Evolutionary conservation across 1,140 invertebrate genomes (phyloP), one percentile per base, ranked within the genome.

Genomic region (Caenorhabditis briggsae): DNA sequence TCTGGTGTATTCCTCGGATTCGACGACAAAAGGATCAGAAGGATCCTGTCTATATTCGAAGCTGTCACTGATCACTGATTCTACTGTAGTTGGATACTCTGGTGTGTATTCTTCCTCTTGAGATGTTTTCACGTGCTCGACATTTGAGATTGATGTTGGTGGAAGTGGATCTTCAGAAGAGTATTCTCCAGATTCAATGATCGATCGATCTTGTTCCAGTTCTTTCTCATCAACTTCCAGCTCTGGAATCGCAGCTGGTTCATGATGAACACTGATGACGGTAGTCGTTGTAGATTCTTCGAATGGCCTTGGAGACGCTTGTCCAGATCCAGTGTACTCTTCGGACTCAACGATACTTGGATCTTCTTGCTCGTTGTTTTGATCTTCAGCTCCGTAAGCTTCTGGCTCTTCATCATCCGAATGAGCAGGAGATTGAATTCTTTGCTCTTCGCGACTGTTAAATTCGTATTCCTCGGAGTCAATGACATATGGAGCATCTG

Each of bases 151-250:
- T 9, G 70, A 23, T 7, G 70, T 78, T 50, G 70, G 43, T 78
- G 70, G 70, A 78, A 78, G 70, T 53, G 70, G 46, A 23, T 46
- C 48, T 23, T n/a, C 33, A 11, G 43, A 12, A 12, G 43, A 50
- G 23, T 78, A 78, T n/a, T 78, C 46, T 50, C 33, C 46, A 53
- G 70, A 78, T 53, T 78, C 70, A 50, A 78, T 78, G 20, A 78
- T n/a, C 7, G 70, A 78, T 50, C 46, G 43, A 6, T 78, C 70
- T 53, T 78, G 70, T 50, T 53, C 70, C 8, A 78, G 23, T 23
- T 78, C 70, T 78, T 78, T 46, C 46, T 78, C 70, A 53, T 78
- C 70, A 78, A 78, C 70, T 78, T 78, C 70, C 23, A 46, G 70
- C 18, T 78, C 70, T 23, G 70, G 70, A 78, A 78, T 78, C 53